Base-by-base conservation (phyloP, 35 echinoderm and acorn worm genomes). In the Apostichopus parvimensis region DNA sequence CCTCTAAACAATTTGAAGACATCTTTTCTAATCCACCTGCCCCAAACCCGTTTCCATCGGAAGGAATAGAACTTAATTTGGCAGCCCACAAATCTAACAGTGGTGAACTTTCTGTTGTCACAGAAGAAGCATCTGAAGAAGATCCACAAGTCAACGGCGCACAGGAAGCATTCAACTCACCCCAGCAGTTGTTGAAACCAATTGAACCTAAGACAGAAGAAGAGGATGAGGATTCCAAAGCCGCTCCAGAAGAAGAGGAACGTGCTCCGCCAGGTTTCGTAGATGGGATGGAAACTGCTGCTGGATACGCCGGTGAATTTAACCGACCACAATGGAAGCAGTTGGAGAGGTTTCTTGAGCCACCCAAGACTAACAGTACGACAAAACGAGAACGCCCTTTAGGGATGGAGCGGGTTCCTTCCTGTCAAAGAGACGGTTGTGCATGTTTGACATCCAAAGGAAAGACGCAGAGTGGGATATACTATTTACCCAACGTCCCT, bases 381-480 rank as follows among this genome's bases (percentile, higher is more conserved):
- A 28, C 6, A 20, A 59, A 61, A 60, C 18, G 66, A 24, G 68
- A 72, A 57, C 91, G 82, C 22, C 83, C 79, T 1, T 24, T 80
- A 9, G 90, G 77, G 5, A 53, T 84, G 25, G 34, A 84, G 8
- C 82, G 77, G 28, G 78, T 71, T 15, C 57, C 78, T 58, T 79
- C 56, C 8, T 91, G 93, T 79, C 6, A 45, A 26, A 68, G 72
- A 10, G 96, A 96, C 45, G 95, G 96, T 9, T 98, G 96, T 28
- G 66, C 59, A 6, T 98, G 96, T 72, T 70, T 98, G 14, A 26
- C 28, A 12, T 60, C 79, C 70, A 93, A 92, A 79, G 94, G 92
- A 4, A 87, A 57, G 34, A 93, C 79, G 5, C n/a, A 95, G 81
- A 91, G 84, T 53, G 96, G 94, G 15, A 86, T 98, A 25, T 98